A percentile compares a stretch with the other conserved stretches of the same genome.
Conservation (phyloP, 2,797 vertebrate species). For the Karalla daura region DNA sequence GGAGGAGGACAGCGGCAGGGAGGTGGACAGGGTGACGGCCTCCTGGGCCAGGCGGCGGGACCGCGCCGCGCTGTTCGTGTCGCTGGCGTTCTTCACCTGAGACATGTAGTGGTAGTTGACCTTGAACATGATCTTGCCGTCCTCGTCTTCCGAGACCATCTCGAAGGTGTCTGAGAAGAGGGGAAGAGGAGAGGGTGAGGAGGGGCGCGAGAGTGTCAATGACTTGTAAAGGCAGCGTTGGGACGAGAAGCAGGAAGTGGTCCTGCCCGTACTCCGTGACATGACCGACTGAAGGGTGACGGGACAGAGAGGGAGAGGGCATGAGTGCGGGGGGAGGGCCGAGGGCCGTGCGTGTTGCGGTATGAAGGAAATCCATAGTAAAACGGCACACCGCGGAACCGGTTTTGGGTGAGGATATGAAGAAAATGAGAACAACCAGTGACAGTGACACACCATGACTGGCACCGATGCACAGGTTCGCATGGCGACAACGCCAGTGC, state of each 20-base stretch:
- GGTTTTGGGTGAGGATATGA: too few species aligned
- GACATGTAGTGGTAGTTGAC: slow-evolving; percentile 99
- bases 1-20: slow-evolving; percentile 95
- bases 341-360: too few species aligned
- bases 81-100: slow-evolving; percentile 98
- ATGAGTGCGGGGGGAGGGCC: slow-evolving; percentile 7
- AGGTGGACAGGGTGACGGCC: slow-evolving; percentile 97
- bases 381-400: too few species aligned
- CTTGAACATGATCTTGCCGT: slow-evolving; percentile 96
- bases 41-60: slow-evolving; percentile 97
- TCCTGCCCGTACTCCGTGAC: background rate
- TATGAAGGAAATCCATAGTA: too few species aligned
- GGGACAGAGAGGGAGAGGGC: slow-evolving; percentile 46
- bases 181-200: background rate
- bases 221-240: too few species aligned
- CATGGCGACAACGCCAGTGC: too few species aligned
- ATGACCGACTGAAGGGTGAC: slow-evolving; percentile 58
- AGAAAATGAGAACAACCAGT: too few species aligned
- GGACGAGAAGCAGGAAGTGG: too few species aligned
- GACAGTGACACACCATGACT: too few species aligned
- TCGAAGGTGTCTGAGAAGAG: slow-evolving; percentile 93
- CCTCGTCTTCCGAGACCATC: slow-evolving; percentile 98
- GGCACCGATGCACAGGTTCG: too few species aligned
- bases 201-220: background rate
- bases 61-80: slow-evolving; percentile 95